Base-by-base conservation (phyloP, 1,140 invertebrate species). In the Heliothis subflexa region DNA sequence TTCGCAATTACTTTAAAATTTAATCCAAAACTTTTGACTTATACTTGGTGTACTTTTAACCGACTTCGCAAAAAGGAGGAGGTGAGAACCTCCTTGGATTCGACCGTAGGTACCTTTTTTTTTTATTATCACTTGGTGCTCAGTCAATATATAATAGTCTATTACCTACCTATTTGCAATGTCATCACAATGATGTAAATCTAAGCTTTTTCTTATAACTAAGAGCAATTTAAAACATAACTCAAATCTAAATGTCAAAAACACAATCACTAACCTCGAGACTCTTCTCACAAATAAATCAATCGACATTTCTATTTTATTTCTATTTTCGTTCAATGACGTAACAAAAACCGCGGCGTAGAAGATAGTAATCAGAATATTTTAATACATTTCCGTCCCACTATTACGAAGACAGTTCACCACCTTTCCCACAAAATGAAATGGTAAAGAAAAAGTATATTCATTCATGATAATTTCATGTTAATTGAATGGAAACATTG, bases 401-500 rank as follows among this genome's bases (percentile, higher is more conserved):
- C 55, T 61, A 74, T 74, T 59, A 74, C 55, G 66, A 52, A 70
- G n/a, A n/a, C n/a, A n/a, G 55, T 74, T 74, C 71, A 49, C 28
- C 40, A 74, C 55, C 71, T 74, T 61, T 61, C 71, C 71, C 55
- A 21, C 55, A 61, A 74, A n/a, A 9, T 59, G 18, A 74, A 74
- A 74, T 74, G 47, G 54, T 50, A 61, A 61, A 61, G 55, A 74
- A 74, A 73, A 73, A 73, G 47, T 25, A 25, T 74, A 74, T 74
- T 74, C 71, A 74, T 74, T 12, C 18, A 74, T 74, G 54, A 25
- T 59, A 74, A 59, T 74, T 28, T 21, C 9, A 74, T 74, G 55
- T 0, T 49, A 74, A 74, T 25, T 11, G 40, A 0, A 33, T 40
- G 28, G 25, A 54, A 71, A 55, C n/a, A 40, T 25, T 70, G 21